Evolutionary conservation across 2,888 invertebrate genomes (phyloP), one percentile per base, ranked within the genome.

Genomic region (Eupithecia insigniata): DNA sequence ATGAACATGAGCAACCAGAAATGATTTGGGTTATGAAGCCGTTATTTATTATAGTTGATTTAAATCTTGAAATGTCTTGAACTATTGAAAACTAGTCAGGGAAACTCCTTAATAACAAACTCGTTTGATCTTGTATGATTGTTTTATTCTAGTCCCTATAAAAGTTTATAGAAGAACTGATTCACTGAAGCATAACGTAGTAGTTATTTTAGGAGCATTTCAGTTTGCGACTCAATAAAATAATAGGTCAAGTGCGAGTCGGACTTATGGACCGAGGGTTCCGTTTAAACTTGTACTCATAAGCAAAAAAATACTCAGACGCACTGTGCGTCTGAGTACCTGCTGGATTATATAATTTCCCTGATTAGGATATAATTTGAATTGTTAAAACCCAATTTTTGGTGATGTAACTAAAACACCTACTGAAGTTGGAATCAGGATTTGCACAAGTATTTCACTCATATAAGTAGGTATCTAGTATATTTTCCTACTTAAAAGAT

Each of bases 341-440:
- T n/a, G n/a, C n/a, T n/a, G n/a, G n/a, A n/a, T n/a, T n/a, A n/a
- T 6, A 43, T n/a, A 1, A 43, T 43, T 43, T 43, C 6, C 46
- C 46, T 46, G n/a, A 8, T 8, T 1, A 46, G 0, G 0, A 4
- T 46, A 1, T n/a, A n/a, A n/a, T n/a, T 8, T 1, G 0, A 10
- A 22, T 22, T 10, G 7, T 2, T n/a, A 7, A n/a, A 51, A 51
- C 7, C 18, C 18, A 43, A 18, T 43, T 43, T 43, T 43, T n/a
- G 10, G 10, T 10, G 2, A 22, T 22, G 10, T 51, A n/a, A 46
- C 3, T n/a, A n/a, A 6, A 12, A 51, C n/a, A 22, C 8, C 46
- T 51, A 22, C 3, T 8, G 10, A 51, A 43, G 18, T 2, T 22
- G 0, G 10, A 1, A 3, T 10, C 22, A 46, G 46, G 46, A 22